These are phyloP conservation scores for Drosophila tani DNA, from an alignment of 1,140 invertebrate species.

Conservation along the genomic window DNA sequence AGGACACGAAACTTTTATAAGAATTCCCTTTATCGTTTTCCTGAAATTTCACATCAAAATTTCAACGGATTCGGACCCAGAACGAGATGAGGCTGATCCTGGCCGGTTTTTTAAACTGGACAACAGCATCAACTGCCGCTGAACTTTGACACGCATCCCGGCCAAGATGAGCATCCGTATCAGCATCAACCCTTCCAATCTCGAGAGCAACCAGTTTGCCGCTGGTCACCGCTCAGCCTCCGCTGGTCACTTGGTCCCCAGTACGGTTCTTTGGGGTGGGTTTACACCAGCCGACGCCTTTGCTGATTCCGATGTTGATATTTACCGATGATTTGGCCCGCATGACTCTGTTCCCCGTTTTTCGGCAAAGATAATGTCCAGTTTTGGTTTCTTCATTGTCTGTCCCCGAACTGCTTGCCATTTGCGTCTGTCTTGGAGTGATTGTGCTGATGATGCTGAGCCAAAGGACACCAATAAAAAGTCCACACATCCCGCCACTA, in stretches of 20 bases:
- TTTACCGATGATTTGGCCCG: conserved; percentile 51
- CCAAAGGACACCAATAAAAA: conserved; percentile 82
- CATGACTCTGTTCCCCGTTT: conserved; percentile 45
- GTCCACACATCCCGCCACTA: conserved; percentile 61
- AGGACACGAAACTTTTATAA: conserved; percentile 80
- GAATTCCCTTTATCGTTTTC: conserved; percentile 53
- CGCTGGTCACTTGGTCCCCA: conserved; percentile 47
- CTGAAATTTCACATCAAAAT: conserved; percentile 85
- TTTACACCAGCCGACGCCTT: conserved; percentile 19
- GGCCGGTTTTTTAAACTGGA: conserved; percentile 83
- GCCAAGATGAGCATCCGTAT: conserved; percentile 62
- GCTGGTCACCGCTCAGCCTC: conserved; percentile 50
- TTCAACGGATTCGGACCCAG: conserved; percentile 74
- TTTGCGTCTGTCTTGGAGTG: conserved; percentile 14
- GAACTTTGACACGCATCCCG: conserved; percentile 83
- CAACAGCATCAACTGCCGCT: conserved; percentile 60
- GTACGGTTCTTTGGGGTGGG: conserved; percentile 43
- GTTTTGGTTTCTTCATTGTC: conserved; percentile 61
- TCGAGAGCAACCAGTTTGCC: conserved; percentile 50
- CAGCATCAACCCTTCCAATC: conserved; percentile 47
- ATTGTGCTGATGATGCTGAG: conserved; percentile 52
- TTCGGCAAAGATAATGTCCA: conserved; percentile 79
- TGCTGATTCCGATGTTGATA: conserved; percentile 31
- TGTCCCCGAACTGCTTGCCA: conserved; percentile 9
- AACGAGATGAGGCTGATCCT: conserved; percentile 36